A percentile compares a stretch with the other conserved stretches of the same genome.
phyloP scores from a whole-genome alignment of 2,888 invertebrate genomes.

The Melanostoma scalare region DNA sequence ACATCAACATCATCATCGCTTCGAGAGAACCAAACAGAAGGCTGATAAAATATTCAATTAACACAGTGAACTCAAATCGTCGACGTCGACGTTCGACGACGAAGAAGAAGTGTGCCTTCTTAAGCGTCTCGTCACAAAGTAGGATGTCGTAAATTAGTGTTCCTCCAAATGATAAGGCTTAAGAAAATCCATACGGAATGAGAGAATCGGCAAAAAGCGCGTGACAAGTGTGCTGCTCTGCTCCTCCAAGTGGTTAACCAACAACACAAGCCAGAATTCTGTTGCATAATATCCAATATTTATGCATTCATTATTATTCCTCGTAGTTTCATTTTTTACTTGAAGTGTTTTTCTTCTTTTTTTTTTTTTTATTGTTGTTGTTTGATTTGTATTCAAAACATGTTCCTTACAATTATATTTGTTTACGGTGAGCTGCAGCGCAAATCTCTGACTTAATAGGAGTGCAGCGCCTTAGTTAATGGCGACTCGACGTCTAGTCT shows the following conservation, averaged over 20 bases:
- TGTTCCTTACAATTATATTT: slow-evolving; percentile 19
- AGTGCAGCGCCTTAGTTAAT: background rate
- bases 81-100: slow-evolving; percentile 13
- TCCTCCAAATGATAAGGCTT: slow-evolving; percentile 45
- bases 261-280: background rate
- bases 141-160: slow-evolving; percentile 58
- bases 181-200: slow-evolving; percentile 31
- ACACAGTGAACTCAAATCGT: slow-evolving; percentile 30
- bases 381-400: slow-evolving; percentile 31
- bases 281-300: slow-evolving; percentile 30
- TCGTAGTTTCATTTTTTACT: background rate
- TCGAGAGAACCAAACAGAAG: slow-evolving; percentile 4
- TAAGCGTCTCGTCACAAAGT: slow-evolving; percentile 31
- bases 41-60: slow-evolving; percentile 56
- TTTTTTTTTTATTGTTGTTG: background rate
- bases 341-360: no score
- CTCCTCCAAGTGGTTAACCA: no score
- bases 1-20: no score
- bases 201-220: slow-evolving; percentile 6
- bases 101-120: slow-evolving; percentile 50
- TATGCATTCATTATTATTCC: slow-evolving; percentile 20
- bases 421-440: slow-evolving; percentile 1
- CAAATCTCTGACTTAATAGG: background rate
- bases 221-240: background rate
- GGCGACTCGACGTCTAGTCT: slow-evolving; percentile 20